A percentile compares a stretch with the other conserved stretches of the same genome.
These are phyloP conservation scores for Ageneiosus marmoratus DNA, from an alignment of 2,113 vertebrate species.

Conservation along the genomic window DNA sequence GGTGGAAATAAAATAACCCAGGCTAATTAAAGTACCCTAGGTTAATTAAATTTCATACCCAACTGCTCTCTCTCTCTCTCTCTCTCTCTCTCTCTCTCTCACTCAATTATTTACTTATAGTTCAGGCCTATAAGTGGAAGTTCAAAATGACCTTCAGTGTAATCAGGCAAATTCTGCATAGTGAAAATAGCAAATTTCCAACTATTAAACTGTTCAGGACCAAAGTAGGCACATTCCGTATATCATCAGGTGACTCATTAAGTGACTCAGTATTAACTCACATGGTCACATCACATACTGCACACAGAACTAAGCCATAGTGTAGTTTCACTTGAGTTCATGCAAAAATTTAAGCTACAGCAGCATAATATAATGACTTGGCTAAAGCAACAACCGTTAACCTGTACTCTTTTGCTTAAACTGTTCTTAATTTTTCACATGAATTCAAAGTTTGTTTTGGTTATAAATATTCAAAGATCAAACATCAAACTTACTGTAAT, in stretches of 20 bases:
- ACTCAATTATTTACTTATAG: not conserved
- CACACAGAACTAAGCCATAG: not conserved
- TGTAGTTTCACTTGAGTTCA: not conserved
- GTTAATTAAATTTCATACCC: not conserved
- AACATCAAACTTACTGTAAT: not conserved
- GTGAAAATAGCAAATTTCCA: not conserved
- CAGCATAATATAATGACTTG: not conserved
- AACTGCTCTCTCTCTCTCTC: constrained; percentile 5
- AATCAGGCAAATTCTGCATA: not conserved
- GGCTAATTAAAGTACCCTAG: too few species aligned
- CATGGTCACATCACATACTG: not conserved
- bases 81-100: constrained; percentile 2
- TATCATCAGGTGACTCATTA: not conserved
- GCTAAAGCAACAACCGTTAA: not conserved
- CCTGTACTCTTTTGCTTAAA: not conserved
- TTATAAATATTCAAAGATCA: not conserved
- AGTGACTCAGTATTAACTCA: not conserved
- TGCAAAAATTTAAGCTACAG: not conserved
- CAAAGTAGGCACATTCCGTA: not conserved
- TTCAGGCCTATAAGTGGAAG: too few species aligned
- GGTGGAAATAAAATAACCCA: not conserved
- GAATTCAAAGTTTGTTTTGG: too few species aligned
- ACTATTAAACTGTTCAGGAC: not conserved
- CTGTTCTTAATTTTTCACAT: not conserved
- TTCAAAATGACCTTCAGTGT: not conserved